A percentile compares a stretch with the other conserved stretches of the same genome.
Evolutionary conservation across 2,797 vertebrate genomes (phyloP).

Genomic region (Dicrostonyx torquatus): DNA sequence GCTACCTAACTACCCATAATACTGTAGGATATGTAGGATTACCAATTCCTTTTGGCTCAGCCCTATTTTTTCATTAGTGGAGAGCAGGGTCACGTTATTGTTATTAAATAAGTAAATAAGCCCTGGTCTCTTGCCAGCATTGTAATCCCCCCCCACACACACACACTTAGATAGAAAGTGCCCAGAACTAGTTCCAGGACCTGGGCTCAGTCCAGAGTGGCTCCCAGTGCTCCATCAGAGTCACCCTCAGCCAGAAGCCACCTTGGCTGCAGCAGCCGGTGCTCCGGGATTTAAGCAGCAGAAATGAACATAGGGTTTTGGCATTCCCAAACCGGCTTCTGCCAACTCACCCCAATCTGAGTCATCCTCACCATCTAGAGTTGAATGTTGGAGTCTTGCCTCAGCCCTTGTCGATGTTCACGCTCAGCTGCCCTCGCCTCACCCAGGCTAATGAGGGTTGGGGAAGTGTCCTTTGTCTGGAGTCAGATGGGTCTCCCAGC

Average conservation of each 20-base stretch:
- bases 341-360: background rate
- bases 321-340: background rate
- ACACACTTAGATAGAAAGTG: background rate
- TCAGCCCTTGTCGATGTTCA: constrained; percentile 21
- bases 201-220: background rate
- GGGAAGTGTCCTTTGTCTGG: constrained; percentile 47
- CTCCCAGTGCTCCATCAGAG: background rate
- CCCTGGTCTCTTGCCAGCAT: background rate
- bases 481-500: constrained; percentile 10
- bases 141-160: background rate
- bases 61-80: background rate
- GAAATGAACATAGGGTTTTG: background rate
- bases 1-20: background rate
- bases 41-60: background rate
- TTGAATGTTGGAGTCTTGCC: background rate
- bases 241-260: background rate
- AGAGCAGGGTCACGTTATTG: background rate
- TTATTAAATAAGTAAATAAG: background rate
- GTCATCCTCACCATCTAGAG: background rate
- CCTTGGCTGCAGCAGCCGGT: background rate
- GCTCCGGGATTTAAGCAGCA: background rate
- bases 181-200: background rate
- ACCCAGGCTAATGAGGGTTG: constrained; percentile 41
- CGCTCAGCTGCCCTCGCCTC: constrained; percentile 22
- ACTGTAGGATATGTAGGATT: background rate